These are phyloP conservation scores for Drosophila ezoana DNA, from an alignment of 2,888 invertebrate genomes.

Conservation along the genomic window DNA sequence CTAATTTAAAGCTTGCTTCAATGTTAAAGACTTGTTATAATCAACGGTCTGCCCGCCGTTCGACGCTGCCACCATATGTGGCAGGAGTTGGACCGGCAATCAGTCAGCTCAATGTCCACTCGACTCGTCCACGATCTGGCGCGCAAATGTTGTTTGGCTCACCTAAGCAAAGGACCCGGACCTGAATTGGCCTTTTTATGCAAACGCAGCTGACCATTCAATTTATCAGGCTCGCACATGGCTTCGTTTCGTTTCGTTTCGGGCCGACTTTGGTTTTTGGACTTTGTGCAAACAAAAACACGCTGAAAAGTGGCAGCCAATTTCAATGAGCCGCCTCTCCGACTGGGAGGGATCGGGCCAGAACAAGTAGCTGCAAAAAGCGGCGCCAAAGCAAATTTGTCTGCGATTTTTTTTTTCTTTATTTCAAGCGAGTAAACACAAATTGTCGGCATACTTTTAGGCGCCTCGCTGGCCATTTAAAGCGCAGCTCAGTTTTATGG, in stretches of 20 bases:
- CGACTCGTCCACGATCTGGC: conserved; percentile 29
- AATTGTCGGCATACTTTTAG: conserved; percentile 62
- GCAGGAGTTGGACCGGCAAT: conserved; percentile 19
- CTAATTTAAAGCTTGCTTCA: not conserved
- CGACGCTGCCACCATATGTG: conserved; percentile 1
- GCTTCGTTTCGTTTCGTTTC: conserved; percentile 28
- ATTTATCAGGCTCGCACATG: conserved; percentile 74
- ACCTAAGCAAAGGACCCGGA: conserved; percentile 32
- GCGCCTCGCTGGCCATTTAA: conserved; percentile 47
- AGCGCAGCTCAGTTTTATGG: conserved; percentile 41
- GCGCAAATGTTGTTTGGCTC: conserved; percentile 53
- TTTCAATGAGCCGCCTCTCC: conserved; percentile 51
- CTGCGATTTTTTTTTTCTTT: conserved; percentile 39
- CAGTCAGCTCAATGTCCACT: conserved; percentile 38
- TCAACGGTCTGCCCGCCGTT: not conserved
- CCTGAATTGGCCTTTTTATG: conserved; percentile 65
- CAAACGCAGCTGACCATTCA: conserved; percentile 74
- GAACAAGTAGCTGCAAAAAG: conserved; percentile 28
- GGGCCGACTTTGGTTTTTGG: conserved; percentile 44
- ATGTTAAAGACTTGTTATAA: not conserved
- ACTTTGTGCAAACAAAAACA: conserved; percentile 71
- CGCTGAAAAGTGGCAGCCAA: conserved; percentile 57
- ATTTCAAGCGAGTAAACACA: conserved; percentile 50
- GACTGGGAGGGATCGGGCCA: not conserved
- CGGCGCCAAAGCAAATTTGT: conserved; percentile 57